Evolutionary conservation across 2,888 invertebrate genomes (phyloP).

Genomic region (Sinelater perroti): DNA sequence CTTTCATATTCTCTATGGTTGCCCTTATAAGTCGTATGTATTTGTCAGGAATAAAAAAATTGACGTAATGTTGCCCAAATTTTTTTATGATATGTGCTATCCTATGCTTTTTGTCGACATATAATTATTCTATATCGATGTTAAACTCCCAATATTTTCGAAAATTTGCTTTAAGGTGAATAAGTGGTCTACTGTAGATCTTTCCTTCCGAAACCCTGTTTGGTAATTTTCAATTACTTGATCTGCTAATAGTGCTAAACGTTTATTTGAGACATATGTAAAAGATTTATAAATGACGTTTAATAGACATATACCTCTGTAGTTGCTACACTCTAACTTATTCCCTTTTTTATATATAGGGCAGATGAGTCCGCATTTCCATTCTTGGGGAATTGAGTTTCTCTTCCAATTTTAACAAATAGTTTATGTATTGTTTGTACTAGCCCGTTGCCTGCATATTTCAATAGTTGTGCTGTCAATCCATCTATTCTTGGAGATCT

Average conservation of each 20-base stretch:
- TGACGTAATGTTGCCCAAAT: too few species aligned
- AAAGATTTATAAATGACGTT: background rate
- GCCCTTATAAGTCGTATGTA: too few species aligned
- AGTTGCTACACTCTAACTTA: constrained; percentile 1
- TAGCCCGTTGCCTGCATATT: constrained; percentile 1
- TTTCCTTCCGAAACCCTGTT: background rate
- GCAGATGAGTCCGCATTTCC: background rate
- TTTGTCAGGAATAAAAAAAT: too few species aligned
- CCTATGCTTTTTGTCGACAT: background rate
- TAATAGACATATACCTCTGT: background rate
- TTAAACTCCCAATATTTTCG: background rate
- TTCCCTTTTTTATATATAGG: background rate
- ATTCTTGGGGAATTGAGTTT: background rate
- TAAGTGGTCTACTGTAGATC: background rate
- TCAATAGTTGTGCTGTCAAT: background rate
- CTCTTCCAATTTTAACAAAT: constrained; percentile 3
- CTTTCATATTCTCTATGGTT: too few species aligned
- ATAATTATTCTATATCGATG: background rate
- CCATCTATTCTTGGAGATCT: constrained; percentile 1
- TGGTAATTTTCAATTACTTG: constrained; percentile 1
- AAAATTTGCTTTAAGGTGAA: background rate
- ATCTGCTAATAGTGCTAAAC: background rate
- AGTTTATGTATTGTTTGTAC: background rate
- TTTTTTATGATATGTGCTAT: too few species aligned
- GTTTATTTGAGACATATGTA: background rate